A percentile compares a stretch with the other conserved stretches of the same genome.
Conservation (phyloP, 2,888 invertebrate species). For the Calameuta idolon region DNA sequence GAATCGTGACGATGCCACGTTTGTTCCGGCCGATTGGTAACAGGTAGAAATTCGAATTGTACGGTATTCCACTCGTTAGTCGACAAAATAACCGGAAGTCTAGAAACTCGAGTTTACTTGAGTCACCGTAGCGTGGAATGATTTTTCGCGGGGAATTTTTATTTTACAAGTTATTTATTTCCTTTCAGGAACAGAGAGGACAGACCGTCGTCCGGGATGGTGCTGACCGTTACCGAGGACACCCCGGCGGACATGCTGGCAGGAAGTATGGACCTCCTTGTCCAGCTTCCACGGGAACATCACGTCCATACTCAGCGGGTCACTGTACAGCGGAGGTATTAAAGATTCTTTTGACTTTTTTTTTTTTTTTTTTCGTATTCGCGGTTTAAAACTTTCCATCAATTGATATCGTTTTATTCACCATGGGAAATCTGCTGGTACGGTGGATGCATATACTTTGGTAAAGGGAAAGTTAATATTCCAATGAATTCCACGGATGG, state of each 20-base stretch:
- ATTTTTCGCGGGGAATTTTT: not conserved
- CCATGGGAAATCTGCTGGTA: not conserved
- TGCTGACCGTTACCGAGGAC: constrained; percentile 73
- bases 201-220: constrained; percentile 59
- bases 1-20: not conserved
- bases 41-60: not conserved
- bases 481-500: not conserved
- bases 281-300: constrained; percentile 71
- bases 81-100: constrained; percentile 4
- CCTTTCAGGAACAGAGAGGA: constrained; percentile 54
- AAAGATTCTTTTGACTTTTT: constrained; percentile 1
- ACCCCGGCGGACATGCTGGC: constrained; percentile 78
- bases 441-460: not conserved
- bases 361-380: not conserved
- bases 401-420: not conserved
- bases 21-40: not conserved
- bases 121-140: not conserved
- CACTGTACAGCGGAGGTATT: constrained; percentile 61
- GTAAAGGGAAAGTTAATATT: not conserved
- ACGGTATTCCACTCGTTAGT: not conserved
- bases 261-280: constrained; percentile 77
- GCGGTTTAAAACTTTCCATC: constrained; percentile 3
- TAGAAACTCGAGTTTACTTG: not conserved
- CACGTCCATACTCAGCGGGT: constrained; percentile 58
- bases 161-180: not conserved